phyloP scores from a whole-genome alignment of 2,888 invertebrate species.

The Drosophila neonasuta region DNA sequence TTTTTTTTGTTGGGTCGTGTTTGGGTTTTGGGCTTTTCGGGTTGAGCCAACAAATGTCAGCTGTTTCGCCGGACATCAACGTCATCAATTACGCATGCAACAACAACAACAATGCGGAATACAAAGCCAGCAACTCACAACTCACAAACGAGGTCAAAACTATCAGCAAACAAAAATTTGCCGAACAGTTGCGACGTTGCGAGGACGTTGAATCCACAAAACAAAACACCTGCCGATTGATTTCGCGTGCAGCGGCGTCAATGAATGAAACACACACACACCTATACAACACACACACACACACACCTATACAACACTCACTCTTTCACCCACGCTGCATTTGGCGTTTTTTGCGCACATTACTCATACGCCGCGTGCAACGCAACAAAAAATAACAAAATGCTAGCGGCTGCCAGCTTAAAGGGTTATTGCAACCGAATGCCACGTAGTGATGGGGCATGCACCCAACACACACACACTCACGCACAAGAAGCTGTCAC shows the following conservation, averaged over 20 bases:
- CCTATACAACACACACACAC: slow-evolving; percentile 1
- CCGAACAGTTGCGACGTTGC: slow-evolving; percentile 50
- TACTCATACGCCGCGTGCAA: slow-evolving; percentile 67
- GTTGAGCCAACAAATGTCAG: slow-evolving; percentile 69
- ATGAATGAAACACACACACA: slow-evolving; percentile 58
- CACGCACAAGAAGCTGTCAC: background rate
- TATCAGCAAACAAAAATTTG: slow-evolving; percentile 71
- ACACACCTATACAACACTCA: background rate
- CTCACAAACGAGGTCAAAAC: slow-evolving; percentile 69
- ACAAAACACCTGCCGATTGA: slow-evolving; percentile 74
- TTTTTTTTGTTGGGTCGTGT: slow-evolving; percentile 26
- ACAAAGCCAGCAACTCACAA: slow-evolving; percentile 24
- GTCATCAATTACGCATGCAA: slow-evolving; percentile 73
- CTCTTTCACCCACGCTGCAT: slow-evolving; percentile 17
- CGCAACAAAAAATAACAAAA: slow-evolving; percentile 16
- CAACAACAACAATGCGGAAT: slow-evolving; percentile 27
- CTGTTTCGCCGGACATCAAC: slow-evolving; percentile 51
- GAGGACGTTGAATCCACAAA: slow-evolving; percentile 51
- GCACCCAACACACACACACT: background rate
- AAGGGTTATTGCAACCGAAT: slow-evolving; percentile 5
- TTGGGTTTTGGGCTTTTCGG: slow-evolving; percentile 19
- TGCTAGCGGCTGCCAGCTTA: background rate
- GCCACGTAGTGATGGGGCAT: slow-evolving; percentile 13
- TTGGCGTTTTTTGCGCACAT: slow-evolving; percentile 52
- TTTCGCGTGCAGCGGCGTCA: slow-evolving; percentile 60